A percentile compares a stretch with the other conserved stretches of the same genome.
Conservation (phyloP, 2,113 vertebrate species). For the Empidonax traillii region DNA sequence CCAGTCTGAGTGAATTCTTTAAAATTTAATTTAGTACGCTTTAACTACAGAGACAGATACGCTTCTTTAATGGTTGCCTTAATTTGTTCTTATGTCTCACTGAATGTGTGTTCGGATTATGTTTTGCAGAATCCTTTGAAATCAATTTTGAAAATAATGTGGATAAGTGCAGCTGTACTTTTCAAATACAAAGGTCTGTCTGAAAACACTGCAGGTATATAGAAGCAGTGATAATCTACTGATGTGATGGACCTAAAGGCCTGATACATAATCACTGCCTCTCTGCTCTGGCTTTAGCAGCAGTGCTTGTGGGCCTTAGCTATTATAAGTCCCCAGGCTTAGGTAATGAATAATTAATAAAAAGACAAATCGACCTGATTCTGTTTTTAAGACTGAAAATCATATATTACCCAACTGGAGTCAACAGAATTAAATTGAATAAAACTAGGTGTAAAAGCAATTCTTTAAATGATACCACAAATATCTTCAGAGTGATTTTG, state of each 20-base stretch:
- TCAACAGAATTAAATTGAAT: not conserved
- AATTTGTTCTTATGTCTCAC: constrained; percentile 41
- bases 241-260: not conserved
- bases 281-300: not conserved
- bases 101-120: constrained; percentile 16
- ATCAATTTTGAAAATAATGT: not conserved
- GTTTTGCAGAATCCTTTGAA: constrained; percentile 40
- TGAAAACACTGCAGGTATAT: not conserved
- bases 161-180: not conserved
- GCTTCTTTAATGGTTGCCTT: constrained; percentile 14
- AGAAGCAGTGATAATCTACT: not conserved
- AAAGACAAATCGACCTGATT: not conserved
- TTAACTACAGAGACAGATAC: constrained; percentile 41
- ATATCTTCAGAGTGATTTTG: not conserved
- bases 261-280: not conserved
- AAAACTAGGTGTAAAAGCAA: not conserved
- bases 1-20: constrained; percentile 56
- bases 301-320: not conserved
- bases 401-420: not conserved
- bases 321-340: not conserved
- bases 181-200: not conserved
- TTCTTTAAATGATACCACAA: not conserved
- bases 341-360: constrained; percentile 20
- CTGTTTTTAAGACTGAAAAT: not conserved
- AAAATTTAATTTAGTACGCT: constrained; percentile 57